Conservation (phyloP, 2,113 vertebrate species). For the Murina feae region DNA sequence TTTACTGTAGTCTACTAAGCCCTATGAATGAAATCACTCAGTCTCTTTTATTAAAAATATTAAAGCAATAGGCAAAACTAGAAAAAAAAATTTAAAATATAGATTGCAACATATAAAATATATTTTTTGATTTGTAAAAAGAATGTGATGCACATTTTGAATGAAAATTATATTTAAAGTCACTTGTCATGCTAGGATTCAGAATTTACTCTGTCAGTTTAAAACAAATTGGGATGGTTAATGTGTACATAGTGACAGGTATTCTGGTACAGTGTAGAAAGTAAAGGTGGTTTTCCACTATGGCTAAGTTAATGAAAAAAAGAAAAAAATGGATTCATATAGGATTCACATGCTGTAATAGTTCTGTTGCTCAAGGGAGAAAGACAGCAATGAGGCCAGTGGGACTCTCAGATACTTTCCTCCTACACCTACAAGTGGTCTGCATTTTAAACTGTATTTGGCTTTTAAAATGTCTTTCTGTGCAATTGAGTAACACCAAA, state of each 20-base stretch:
- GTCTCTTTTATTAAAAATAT: neutral
- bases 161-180: neutral
- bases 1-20: neutral
- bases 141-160: neutral
- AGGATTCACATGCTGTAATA: neutral
- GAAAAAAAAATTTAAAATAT: neutral
- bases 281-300: neutral
- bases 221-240: neutral
- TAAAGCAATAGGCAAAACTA: neutral
- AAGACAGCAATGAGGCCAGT: neutral
- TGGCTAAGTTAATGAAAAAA: neutral
- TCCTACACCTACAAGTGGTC: neutral
- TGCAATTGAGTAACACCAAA: neutral
- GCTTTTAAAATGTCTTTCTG: neutral
- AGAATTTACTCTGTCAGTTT: neutral
- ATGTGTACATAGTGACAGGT: neutral
- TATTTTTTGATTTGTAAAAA: neutral
- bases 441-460: neutral
- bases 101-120: neutral
- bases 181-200: neutral
- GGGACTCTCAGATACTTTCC: neutral
- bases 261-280: neutral
- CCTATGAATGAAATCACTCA: neutral
- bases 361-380: neutral
- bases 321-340: neutral